Evolutionary conservation across 37 sponge, comb jelly and placozoan genomes (phyloP), one percentile per base, ranked within the genome.

Genomic region (Dysidea cf. avara): DNA sequence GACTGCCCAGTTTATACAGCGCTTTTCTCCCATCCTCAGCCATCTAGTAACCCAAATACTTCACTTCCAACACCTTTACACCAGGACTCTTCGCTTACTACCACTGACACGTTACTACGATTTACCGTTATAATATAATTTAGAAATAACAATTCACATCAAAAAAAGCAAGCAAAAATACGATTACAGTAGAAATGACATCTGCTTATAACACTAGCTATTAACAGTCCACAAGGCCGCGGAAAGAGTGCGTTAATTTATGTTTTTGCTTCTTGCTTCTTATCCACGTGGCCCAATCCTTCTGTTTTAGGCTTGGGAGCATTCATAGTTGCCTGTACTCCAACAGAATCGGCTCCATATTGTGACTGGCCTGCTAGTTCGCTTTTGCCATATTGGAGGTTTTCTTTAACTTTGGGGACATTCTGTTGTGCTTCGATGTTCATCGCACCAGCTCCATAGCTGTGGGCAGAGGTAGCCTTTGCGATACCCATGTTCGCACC

Each of bases 291-390:
- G 20, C 84, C 80, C 43, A 92, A 71, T 29, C 81, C 87, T 76
- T 92, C 92, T 58, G 75, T 71, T 61, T 92, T 92, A 3, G 80
- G 48, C 49, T 92, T 92, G 22, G 92, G 92, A 3, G 92, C 92
- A 11, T 83, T 86, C 0, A 66, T 58, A 6, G 87, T 87, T 20
- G 53, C 49, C 49, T 92, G 84, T 3, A 92, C 73, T 12, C 68
- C 77, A 16, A 92, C 29, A 22, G 92, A 87, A 36, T 87, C 92
- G 0, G 80, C 74, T 0, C 92, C 92, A 68, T 86, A 92, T 33
- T 29, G 16, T 30, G 79, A 76, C 55, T 82, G 78, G 0, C 92
- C 92, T 28, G 92, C 68, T 3, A 69, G 64, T 39, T 83, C 87
- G 5, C 61, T 60, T 46, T 86, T 85, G 33, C 68, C 70, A 48